phyloP scores from a whole-genome alignment of 2,113 vertebrate species.

The Gavia stellata region DNA sequence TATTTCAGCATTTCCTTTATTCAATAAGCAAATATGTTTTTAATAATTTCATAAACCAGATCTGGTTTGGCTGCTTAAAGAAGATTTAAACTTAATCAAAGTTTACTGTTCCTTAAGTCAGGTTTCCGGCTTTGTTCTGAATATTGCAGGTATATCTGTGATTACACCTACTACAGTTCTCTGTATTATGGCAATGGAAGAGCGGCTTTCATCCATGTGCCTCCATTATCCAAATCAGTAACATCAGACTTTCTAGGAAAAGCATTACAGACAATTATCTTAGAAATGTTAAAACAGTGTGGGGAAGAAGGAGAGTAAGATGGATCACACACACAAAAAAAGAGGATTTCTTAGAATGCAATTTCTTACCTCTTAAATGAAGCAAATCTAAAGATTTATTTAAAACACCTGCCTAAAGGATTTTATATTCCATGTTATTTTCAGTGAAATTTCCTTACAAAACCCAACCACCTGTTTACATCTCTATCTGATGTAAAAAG shows the following conservation, averaged over 20 bases:
- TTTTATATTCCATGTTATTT: not conserved
- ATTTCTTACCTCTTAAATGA: not conserved
- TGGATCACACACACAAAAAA: not conserved
- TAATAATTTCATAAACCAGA: slow-evolving; percentile 9
- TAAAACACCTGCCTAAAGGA: not conserved
- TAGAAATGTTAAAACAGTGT: slow-evolving; percentile 69
- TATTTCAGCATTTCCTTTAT: slow-evolving; percentile 30
- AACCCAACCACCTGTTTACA: not conserved
- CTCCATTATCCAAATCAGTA: slow-evolving; percentile 55
- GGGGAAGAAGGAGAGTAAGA: not conserved
- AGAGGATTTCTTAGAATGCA: not conserved
- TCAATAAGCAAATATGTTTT: not conserved
- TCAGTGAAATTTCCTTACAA: not conserved
- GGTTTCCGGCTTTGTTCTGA: not conserved
- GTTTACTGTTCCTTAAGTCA: not conserved
- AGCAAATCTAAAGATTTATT: not conserved
- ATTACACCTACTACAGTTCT: slow-evolving; percentile 82
- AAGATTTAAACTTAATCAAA: not conserved
- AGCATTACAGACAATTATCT: slow-evolving; percentile 73
- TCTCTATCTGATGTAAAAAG: not conserved
- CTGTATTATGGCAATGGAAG: slow-evolving; percentile 69
- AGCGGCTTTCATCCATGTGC: slow-evolving; percentile 78
- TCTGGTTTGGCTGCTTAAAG: slow-evolving; percentile 8
- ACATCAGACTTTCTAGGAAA: slow-evolving; percentile 70
- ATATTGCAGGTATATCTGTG: slow-evolving; percentile 77